Base-by-base conservation (phyloP, 2,797 vertebrate genomes). In the Glossophaga mutica region DNA sequence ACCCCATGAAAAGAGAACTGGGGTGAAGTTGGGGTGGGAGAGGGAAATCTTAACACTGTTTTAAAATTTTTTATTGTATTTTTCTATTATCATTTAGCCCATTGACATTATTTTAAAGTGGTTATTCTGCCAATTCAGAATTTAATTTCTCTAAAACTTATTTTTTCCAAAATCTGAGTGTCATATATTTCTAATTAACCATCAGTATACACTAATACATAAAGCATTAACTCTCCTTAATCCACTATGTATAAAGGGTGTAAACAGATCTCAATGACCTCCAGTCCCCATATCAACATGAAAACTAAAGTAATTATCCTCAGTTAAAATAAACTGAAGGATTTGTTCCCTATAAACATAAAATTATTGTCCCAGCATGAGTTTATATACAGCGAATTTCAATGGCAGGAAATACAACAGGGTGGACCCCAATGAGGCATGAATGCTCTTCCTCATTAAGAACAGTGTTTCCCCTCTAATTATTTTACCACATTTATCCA, bases 271-370 rank as follows among this genome's bases (percentile, higher is more conserved):
- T 73, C 59, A 26, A 26, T 70, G 14, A 46, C 0, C 6, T 44
- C 34, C 32, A 48, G 0, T 50, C 3, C 6, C 4, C 6, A n/a
- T 57, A 70, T 87, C 34, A 92, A 70, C 22, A 62, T 48, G 55
- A 67, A 94, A 89, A 71, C 29, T 32, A 22, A 82, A 86, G 48
- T 19, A 86, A 94, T 42, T 32, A 18, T 32, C 7, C 14, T 94
- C 19, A 39, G 26, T 44, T 78, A 89, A 95, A 90, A 92, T 86
- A 76, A 82, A 62, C 37, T 9, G 81, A 90, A 39, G 9, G 0
- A 74, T 21, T 68, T 90, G 5, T 62, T 90, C 83, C 24, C 9
- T 65, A 6, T 55, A 70, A 73, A 48, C 52, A 42, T 26, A 2
- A 88, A 50, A 44, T 90, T 76, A 22, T 32, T 55, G 92, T 62